Evolutionary conservation across 2,113 vertebrate species (phyloP).

Genomic region (Psilopsiagon aymara): DNA sequence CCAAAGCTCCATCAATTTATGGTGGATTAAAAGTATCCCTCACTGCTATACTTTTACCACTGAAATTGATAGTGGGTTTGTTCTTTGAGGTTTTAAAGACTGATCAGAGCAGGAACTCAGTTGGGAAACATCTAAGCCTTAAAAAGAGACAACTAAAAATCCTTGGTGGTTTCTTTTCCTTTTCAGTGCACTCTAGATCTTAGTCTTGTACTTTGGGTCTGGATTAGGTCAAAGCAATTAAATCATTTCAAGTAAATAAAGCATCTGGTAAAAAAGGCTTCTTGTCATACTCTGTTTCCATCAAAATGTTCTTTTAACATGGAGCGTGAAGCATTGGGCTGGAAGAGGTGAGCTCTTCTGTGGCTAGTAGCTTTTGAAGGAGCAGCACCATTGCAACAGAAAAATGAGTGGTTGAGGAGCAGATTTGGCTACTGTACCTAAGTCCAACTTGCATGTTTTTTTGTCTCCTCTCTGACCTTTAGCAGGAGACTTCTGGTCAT

Average conservation of each 20-base stretch:
- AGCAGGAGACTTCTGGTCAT: not conserved
- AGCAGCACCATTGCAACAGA: not conserved
- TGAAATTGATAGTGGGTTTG: not conserved
- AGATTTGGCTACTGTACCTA: not conserved
- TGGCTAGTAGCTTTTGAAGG: not conserved
- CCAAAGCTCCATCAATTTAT: not conserved
- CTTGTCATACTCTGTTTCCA: constrained; percentile 30
- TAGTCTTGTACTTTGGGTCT: not conserved
- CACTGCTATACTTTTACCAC: not conserved
- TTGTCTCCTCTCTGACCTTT: not conserved
- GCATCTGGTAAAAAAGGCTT: constrained; percentile 15
- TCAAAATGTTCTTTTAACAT: not conserved
- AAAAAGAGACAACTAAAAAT: not conserved
- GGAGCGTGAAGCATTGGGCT: not conserved
- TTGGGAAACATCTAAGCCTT: not conserved
- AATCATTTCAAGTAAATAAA: constrained; percentile 41
- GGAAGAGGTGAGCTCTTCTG: constrained; percentile 14
- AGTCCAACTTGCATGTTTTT: not conserved
- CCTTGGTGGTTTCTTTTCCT: not conserved
- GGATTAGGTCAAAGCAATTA: constrained; percentile 50
- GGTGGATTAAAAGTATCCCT: not conserved
- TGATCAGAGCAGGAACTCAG: not conserved
- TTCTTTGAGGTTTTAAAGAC: not conserved
- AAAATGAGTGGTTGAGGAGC: not conserved
- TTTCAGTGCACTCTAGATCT: not conserved